Evolutionary conservation across 2,113 vertebrate genomes (phyloP).

Genomic region (Dinomys branickii): DNA sequence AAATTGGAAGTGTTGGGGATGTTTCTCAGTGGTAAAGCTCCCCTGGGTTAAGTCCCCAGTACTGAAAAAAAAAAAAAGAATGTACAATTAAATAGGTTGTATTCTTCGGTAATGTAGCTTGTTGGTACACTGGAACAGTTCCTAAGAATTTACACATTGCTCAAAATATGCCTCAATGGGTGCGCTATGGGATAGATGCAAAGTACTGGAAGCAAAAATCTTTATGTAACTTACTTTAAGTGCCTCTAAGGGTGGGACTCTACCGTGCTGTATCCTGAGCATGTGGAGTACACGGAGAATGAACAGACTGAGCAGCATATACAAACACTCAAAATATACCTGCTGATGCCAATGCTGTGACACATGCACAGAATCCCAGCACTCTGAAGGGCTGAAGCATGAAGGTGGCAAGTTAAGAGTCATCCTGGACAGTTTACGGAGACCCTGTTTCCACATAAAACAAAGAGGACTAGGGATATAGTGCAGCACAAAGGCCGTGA

Average conservation of each 20-base stretch:
- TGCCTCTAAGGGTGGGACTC: not conserved
- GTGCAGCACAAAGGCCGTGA: not conserved
- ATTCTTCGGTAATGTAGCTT: not conserved
- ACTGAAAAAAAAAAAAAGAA: not conserved
- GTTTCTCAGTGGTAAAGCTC: not conserved
- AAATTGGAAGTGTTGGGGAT: not conserved
- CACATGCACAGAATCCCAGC: not conserved
- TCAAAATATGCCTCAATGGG: not conserved
- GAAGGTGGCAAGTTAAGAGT: not conserved
- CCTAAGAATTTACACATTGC: not conserved
- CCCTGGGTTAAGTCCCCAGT: not conserved
- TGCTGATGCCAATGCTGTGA: not conserved
- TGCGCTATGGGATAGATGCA: not conserved
- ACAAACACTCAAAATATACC: not conserved
- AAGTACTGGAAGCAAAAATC: constrained; percentile 13
- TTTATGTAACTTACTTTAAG: not conserved
- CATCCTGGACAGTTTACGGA: not conserved
- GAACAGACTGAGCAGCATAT: not conserved
- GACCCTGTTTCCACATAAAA: not conserved
- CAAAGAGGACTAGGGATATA: not conserved
- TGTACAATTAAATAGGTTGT: not conserved
- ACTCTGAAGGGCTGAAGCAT: not conserved
- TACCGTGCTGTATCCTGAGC: not conserved
- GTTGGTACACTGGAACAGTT: not conserved
- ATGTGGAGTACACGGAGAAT: not conserved